phyloP scores from a whole-genome alignment of 2,888 invertebrate genomes.

The Melikaiella ostensackeni region DNA sequence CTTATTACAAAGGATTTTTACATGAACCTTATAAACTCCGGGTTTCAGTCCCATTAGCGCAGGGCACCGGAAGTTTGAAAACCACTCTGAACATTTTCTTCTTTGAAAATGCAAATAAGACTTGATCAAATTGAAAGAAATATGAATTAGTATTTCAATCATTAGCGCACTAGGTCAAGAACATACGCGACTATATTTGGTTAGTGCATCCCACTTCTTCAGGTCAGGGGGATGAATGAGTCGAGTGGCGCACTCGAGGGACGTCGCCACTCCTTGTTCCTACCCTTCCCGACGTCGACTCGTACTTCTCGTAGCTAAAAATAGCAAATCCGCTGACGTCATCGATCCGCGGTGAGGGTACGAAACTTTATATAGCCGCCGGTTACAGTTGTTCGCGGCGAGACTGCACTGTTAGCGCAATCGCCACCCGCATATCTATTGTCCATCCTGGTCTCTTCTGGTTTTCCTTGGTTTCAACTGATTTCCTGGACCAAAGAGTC shows the following conservation, averaged over 20 bases:
- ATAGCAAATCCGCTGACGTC: constrained; percentile 67
- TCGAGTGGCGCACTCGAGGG: constrained; percentile 58
- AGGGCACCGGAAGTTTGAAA: too few species aligned
- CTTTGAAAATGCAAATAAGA: neutral
- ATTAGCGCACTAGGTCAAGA: constrained; percentile 36
- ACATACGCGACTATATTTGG: constrained; percentile 23
- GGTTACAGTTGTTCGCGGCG: neutral
- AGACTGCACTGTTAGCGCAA: neutral
- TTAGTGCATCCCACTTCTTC: constrained; percentile 45
- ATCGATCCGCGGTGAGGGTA: constrained; percentile 59
- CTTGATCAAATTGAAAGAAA: neutral
- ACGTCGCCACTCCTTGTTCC: constrained; percentile 48
- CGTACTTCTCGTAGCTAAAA: constrained; percentile 59
- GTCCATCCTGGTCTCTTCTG: constrained; percentile 3
- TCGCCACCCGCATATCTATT: constrained; percentile 4
- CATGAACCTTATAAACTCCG: too few species aligned
- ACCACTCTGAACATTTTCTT: too few species aligned
- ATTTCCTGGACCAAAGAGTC: neutral
- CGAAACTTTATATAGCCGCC: constrained; percentile 24
- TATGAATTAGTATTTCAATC: neutral
- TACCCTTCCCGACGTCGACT: constrained; percentile 14
- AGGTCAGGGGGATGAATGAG: constrained; percentile 64
- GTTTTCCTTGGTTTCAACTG: neutral
- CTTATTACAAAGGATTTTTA: too few species aligned
- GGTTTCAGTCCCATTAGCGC: too few species aligned